Base-by-base conservation (phyloP, 2,113 vertebrate species). In the Etheostoma cragini region DNA sequence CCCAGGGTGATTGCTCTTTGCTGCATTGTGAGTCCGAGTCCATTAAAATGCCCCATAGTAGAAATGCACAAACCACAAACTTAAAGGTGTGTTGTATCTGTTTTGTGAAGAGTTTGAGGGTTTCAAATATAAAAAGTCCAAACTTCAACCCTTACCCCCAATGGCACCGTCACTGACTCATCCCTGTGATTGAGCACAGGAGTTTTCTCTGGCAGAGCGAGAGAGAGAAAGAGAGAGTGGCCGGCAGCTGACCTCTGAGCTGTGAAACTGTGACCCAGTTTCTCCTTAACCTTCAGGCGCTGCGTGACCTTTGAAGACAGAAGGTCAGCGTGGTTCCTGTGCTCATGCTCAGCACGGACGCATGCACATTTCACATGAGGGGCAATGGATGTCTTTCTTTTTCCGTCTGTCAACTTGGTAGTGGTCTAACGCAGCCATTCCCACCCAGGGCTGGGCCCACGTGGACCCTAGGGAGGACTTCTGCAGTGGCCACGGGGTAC, bases 221-320 rank as follows among this genome's bases (percentile, higher is more conserved):
- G 30, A 30, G 30, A 30, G 30, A 30, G 30, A 30, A 4, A 30
- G 30, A 30, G 30, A 30, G 30, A 30, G 73, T 86, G 90, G 62
- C 82, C 82, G 16, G n/a, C 68, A 71, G 56, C 72, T 52, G 82
- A 83, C 86, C 88, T 81, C 76, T 61, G 84, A 45, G 79, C 68
- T 33, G 76, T 66, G 46, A 89, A 88, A 80, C 76, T 82, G 78
- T 83, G 88, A 87, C 84, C 87, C 85, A 89, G 35, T 89, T 87
- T 80, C 81, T 61, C 76, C 84, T 72, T 61, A 80, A 82, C 78
- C 88, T 89, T 88, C 83, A 79, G 90, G 88, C 88, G 2, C 45
- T 26, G 72, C 3, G 3, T 89, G 90, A 87, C 88, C 88, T 84
- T 2, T 45, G 1, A 47, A 80, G 78, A 73, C 64, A 21, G 49